These are phyloP conservation scores for Schmidtea mediterranea DNA, from an alignment of 1,140 invertebrate genomes.

Conservation along the genomic window DNA sequence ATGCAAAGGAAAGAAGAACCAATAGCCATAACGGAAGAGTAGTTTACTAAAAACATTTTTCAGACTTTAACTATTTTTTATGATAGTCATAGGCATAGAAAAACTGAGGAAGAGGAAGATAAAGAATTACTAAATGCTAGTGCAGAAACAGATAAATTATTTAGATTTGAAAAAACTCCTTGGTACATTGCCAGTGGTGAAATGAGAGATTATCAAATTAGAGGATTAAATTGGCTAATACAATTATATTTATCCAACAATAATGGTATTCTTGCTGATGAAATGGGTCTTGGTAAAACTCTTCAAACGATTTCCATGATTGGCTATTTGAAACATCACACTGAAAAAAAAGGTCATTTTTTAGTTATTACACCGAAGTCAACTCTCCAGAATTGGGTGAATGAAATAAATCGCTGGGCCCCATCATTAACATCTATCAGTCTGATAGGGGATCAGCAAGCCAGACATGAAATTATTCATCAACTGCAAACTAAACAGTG, in stretches of 20 bases:
- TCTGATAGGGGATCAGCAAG: constrained; percentile 77
- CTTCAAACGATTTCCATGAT: constrained; percentile 88
- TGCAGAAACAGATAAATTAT: constrained; percentile 22
- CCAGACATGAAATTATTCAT: constrained; percentile 37
- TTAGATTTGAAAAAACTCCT: constrained; percentile 66
- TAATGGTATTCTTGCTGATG: constrained; percentile 93
- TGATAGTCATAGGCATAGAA: constrained; percentile 72
- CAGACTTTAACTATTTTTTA: too few species aligned
- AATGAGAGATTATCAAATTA: constrained; percentile 85
- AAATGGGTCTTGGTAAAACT: constrained; percentile 99
- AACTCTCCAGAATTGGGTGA: constrained; percentile 88
- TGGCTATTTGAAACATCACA: constrained; percentile 95
- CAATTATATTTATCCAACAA: constrained; percentile 93
- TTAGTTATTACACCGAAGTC: constrained; percentile 98
- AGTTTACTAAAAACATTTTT: too few species aligned
- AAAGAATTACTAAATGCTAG: constrained; percentile 52
- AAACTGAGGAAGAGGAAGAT: constrained; percentile 97
- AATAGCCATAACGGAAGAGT: too few species aligned
- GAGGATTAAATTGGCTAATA: constrained; percentile 80
- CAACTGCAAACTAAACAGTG: constrained; percentile 79
- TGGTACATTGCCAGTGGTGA: constrained; percentile 48
- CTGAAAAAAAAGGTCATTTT: constrained; percentile 70
- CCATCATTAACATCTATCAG: constrained; percentile 63
- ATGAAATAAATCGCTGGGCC: constrained; percentile 93
- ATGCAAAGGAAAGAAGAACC: too few species aligned